Percentiles rank a stretch among this genome's conserved stretches.
phyloP scores from a whole-genome alignment of 2,797 vertebrate genomes.

The Epinephelus awoara region DNA sequence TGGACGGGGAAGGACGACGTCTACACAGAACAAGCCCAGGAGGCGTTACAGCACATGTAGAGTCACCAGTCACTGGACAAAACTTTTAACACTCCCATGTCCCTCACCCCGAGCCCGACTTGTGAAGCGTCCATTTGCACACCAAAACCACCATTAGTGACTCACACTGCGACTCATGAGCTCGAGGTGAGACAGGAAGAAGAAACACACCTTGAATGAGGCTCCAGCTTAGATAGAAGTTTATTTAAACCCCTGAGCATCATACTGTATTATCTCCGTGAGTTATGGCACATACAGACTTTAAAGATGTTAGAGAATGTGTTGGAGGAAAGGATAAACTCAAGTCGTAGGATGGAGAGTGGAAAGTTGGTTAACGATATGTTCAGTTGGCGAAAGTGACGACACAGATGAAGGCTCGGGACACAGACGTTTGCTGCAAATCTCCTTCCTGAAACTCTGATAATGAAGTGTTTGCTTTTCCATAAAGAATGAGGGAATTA shows the following conservation, averaged over 20 bases:
- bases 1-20: conserved; percentile 90
- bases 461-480: neutral
- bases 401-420: neutral
- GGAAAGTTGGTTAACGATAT: conserved; percentile 31
- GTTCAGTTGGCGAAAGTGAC: neutral
- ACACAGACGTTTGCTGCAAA: neutral
- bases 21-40: conserved; percentile 95
- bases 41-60: conserved; percentile 96
- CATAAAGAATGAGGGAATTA: neutral
- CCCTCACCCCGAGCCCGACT: conserved; percentile 37
- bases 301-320: neutral
- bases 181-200: conserved; percentile 29
- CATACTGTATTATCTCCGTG: neutral
- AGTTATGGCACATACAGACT: conserved; percentile 27
- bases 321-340: neutral
- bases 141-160: conserved; percentile 31
- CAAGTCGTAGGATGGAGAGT: conserved; percentile 47
- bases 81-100: conserved; percentile 43
- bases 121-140: conserved; percentile 20
- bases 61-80: conserved; percentile 43
- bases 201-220: conserved; percentile 1
- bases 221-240: neutral
- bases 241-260: conserved; percentile 22
- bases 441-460: neutral
- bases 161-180: conserved; percentile 23